phyloP scores from a whole-genome alignment of 2,113 vertebrate species.

The Atrichornis clamosus region DNA sequence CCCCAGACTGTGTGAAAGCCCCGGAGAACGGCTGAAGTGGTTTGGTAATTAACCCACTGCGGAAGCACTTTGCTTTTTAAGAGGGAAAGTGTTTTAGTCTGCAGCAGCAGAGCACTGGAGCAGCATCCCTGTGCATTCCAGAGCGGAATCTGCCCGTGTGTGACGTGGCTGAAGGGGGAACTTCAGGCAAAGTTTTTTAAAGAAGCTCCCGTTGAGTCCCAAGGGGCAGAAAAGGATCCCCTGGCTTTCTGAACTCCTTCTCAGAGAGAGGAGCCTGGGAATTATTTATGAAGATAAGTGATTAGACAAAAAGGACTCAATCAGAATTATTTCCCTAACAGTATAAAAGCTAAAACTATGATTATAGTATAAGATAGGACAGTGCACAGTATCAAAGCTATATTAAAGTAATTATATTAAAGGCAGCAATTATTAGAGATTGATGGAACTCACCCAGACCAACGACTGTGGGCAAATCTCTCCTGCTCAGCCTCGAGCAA shows the following conservation, averaged over 20 bases:
- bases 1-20: background rate
- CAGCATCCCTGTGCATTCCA: background rate
- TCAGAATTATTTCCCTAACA: background rate
- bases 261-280: background rate
- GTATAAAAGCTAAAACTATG: background rate
- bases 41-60: background rate
- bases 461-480: too few species aligned
- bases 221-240: too few species aligned
- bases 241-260: background rate
- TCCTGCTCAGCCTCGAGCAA: background rate
- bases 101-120: fast-evolving
- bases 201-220: too few species aligned
- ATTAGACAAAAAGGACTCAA: background rate
- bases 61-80: background rate
- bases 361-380: too few species aligned
- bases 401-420: background rate
- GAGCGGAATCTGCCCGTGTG: background rate
- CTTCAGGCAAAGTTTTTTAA: too few species aligned
- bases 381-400: background rate
- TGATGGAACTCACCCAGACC: background rate
- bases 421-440: background rate
- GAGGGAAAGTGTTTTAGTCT: background rate
- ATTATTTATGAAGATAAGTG: background rate
- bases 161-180: too few species aligned
- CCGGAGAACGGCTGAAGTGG: fast-evolving